Evolutionary conservation across 2,888 invertebrate species (phyloP).

Genomic region (Mythimna vitellina): DNA sequence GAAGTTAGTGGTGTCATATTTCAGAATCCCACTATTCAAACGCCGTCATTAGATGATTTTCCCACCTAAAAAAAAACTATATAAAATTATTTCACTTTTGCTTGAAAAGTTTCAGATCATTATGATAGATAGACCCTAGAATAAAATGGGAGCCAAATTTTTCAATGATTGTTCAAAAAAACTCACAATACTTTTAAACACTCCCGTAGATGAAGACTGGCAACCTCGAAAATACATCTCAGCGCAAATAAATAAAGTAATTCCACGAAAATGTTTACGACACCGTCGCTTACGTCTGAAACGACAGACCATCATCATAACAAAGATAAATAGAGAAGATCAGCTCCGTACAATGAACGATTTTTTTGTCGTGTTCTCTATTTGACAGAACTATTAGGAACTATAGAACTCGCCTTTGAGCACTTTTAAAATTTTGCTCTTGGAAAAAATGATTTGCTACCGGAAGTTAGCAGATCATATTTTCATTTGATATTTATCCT

Average conservation of each 20-base stretch:
- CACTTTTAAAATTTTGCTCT: no score
- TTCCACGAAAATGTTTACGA: conserved; percentile 63
- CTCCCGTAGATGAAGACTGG: conserved; percentile 40
- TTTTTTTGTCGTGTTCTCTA: no score
- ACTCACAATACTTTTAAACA: conserved; percentile 33
- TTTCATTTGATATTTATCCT: no score
- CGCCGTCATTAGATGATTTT: no score
- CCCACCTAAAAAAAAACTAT: no score
- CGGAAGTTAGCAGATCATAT: no score
- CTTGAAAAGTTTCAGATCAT: not conserved
- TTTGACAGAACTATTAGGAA: no score
- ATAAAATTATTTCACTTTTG: not conserved
- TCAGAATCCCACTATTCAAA: not conserved
- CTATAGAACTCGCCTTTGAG: no score
- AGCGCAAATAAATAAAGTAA: conserved; percentile 54
- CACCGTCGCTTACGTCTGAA: conserved; percentile 66
- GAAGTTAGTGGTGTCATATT: not conserved
- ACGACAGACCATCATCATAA: conserved; percentile 65
- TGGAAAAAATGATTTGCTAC: no score
- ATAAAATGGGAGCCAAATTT: not conserved
- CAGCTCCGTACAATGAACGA: not conserved
- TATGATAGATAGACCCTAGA: not conserved
- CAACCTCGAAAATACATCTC: conserved; percentile 28
- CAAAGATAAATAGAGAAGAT: conserved; percentile 1
- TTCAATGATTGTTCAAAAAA: conserved; percentile 4